Evolutionary conservation across 2,888 invertebrate genomes (phyloP), one percentile per base, ranked within the genome.

Genomic region (Coleophora flavipennella): DNA sequence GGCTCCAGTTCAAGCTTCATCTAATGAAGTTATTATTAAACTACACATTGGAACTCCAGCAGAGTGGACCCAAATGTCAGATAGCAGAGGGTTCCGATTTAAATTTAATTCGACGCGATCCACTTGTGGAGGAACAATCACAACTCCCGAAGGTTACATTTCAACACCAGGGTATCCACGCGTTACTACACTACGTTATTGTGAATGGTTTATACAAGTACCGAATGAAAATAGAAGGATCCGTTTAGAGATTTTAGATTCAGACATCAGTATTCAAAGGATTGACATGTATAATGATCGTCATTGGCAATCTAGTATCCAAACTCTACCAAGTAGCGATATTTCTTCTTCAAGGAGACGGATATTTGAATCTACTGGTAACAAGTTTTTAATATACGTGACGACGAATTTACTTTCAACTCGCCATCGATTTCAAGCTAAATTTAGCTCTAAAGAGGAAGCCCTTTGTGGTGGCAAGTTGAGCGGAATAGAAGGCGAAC

Each of bases 161-260:
- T 84, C 86, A 34, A 89, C 92, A 9, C 91, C 91, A 0, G 90
- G 90, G 9, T 96, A 94, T 77, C 95, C 84, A 20, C 60, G 66
- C 40, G 62, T 67, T 41, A 75, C 76, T 1, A 51, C 53, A 9
- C 33, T 71, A 40, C 53, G 63, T 33, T 74, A 65, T 48, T 84
- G 84, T 46, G 63, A 66, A 31, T 84, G 84, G 84, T 35, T 43
- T 33, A 68, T 84, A 38, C 53, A 35, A 35, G 62, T 70, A 8
- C 81, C 83, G 6, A 53, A 84, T 49, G 59, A 59, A 44, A 59
- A 55, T 55, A 85, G 55, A 48, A 67, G 51, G 78, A 79, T 57
- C 57, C 70, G 45, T 58, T 91, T 57, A 68, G 80, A 55, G 85
- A 85, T 72, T 86, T 87, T 57, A 70, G 87, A 63, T 85, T 79